Base-by-base conservation (phyloP, 2,113 vertebrate genomes). In the Xenotilapia leptura region DNA sequence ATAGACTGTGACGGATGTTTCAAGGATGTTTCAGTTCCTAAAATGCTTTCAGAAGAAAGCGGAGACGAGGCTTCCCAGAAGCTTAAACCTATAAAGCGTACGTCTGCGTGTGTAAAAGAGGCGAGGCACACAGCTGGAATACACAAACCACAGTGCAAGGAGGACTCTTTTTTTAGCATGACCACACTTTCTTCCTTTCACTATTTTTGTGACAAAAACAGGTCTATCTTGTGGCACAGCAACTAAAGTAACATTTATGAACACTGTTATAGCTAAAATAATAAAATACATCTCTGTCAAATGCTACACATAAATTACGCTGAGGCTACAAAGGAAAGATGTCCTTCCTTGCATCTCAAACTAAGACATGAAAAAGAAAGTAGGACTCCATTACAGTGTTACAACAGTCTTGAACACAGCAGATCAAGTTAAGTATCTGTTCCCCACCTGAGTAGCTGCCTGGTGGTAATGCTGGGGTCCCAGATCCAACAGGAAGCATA, bases 391-490 rank as follows among this genome's bases (percentile, higher is more conserved):
- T 58, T 31, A 40, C 15, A 75, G n/a, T 8, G 19, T 51, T 70
- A 31, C 51, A 45, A 31, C 45, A 75, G 15, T 49, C 40, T 42
- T 47, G 23, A 26, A 49, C 23, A 31, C 0, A 0, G 70, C 23
- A 45, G 11, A 9, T 82, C 7, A 33, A 33, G 6, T 68, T 19
- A 26, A 13, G 14, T 21, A 12, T n/a, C 4, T 73, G 73, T 73
- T 38, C 51, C 53, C 23, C 60, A 92, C 95, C 95, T 84, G 93
- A 90, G 91, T 94, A 95, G 84, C 89, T 95, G 95, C 97, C 96
- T 88, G 96, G 98, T 83, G 97, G 97, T 95, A 98, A 97, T 90
- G 97, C 97, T 81, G 97, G 97, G 7, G 96, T 95, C 23, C 96
- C 97, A 2, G 97, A 94, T 62, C 97, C 96, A 68, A 97, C 97